Percentiles rank a stretch among this genome's conserved stretches.
These are phyloP conservation scores for Periplaneta americana DNA, from an alignment of 1,140 invertebrate genomes.

Conservation along the genomic window DNA sequence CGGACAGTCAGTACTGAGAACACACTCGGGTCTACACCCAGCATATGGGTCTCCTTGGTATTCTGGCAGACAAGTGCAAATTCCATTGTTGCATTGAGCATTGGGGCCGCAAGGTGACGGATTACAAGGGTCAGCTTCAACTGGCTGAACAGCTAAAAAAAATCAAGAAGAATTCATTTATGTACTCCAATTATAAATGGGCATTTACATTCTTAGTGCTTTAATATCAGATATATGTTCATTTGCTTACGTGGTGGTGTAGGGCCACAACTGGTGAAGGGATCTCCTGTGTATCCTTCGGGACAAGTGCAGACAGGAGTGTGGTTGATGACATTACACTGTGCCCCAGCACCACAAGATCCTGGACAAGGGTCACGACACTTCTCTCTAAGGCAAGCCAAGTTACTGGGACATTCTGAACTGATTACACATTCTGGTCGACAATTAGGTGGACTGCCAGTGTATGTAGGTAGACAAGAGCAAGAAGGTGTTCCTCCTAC, in stretches of 20 bases:
- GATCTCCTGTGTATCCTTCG: slow-evolving; percentile 24
- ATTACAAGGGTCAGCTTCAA: slow-evolving; percentile 41
- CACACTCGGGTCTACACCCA: slow-evolving; percentile 32
- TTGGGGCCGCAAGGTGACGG: slow-evolving; percentile 44
- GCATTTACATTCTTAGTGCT: too few species aligned
- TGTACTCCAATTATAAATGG: too few species aligned
- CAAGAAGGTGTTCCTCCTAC: slow-evolving; percentile 29
- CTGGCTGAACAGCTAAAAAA: slow-evolving; percentile 28
- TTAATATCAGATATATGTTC: too few species aligned
- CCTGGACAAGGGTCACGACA: slow-evolving; percentile 67
- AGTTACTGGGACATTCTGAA: slow-evolving; percentile 55
- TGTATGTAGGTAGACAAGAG: slow-evolving; percentile 26
- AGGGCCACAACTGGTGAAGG: slow-evolving; percentile 20
- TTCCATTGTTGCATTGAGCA: slow-evolving; percentile 38
- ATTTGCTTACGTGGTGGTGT: too few species aligned
- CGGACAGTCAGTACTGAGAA: slow-evolving; percentile 57
- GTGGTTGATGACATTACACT: slow-evolving; percentile 49
- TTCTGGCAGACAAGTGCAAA: slow-evolving; percentile 27
- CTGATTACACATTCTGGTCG: slow-evolving; percentile 69
- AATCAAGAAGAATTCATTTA: too few species aligned
- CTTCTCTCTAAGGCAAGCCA: slow-evolving; percentile 46
- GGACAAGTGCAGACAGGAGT: slow-evolving; percentile 49
- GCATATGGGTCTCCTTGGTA: slow-evolving; percentile 36
- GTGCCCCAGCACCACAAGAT: slow-evolving; percentile 59
- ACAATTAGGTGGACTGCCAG: slow-evolving; percentile 34